Evolutionary conservation across 2,113 vertebrate genomes (phyloP), one percentile per base, ranked within the genome.

Genomic region (Cacatua alba): DNA sequence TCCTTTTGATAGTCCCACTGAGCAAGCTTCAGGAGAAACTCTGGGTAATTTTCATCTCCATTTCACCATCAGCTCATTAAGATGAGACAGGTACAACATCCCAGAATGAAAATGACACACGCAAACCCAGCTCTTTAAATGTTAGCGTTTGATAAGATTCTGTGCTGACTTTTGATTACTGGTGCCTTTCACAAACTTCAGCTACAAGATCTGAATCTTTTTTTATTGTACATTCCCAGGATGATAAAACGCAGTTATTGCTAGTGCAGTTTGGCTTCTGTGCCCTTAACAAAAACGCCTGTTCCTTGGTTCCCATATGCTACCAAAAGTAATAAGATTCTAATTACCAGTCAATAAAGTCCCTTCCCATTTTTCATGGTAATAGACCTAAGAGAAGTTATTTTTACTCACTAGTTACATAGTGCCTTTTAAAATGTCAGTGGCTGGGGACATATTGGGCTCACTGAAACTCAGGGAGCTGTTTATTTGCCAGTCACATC

Each of bases 291-390:
- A 83, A 90, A 94, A 96, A 82, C 48, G 72, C 28, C 43, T 80
- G 11, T 80, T 92, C 43, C 74, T 83, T 53, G 24, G 67, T 64
- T 96, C 48, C 63, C 23, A 10, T 65, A 68, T 90, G 90, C 69
- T 95, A 62, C 85, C 46, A 43, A 92, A 94, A 80, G 26, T 33
- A 20, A 39, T 82, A 76, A 68, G 37, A 72, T 87, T 93, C 94
- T 97, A 86, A 95, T 92, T 94, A 82, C 70, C 41, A 92, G 71
- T 75, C 91, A 91, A 74, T 95, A 84, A 97, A 96, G 57, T 70
- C 23, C 65, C 25, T 63, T 92, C 48, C 26, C 6, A 1, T 80
- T 95, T 96, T 94, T 93, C 67, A 80, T 17, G 25, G 41, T 76
- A 84, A 82, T 59, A 83, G 69, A 59, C 68, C 31, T 89, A 35